Conservation (phyloP, 2,888 invertebrate species). For the Diarsia dahlii region DNA sequence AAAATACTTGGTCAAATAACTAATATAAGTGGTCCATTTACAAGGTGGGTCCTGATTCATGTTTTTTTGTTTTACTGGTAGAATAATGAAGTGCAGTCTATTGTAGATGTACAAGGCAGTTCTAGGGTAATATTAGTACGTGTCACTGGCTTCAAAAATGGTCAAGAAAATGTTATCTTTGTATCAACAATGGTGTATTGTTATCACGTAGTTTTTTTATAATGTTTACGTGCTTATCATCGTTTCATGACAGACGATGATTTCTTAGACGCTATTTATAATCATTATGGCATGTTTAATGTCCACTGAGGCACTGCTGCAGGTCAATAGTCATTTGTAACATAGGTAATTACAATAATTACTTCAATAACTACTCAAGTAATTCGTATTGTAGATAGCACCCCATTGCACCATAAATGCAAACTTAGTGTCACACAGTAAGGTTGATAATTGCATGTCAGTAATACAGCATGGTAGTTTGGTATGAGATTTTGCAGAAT, state of each 20-base stretch:
- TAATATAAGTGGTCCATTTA: conserved; percentile 98
- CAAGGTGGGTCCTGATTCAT: conserved; percentile 93
- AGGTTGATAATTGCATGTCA: conserved; percentile 42
- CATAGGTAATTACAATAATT: conserved; percentile 13
- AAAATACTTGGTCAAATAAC: conserved; percentile 97
- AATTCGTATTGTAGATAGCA: conserved; percentile 9
- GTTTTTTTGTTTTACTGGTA: conserved; percentile 69
- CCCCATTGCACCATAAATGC: conserved; percentile 1
- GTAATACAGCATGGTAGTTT: conserved; percentile 17
- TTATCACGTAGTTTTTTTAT: conserved; percentile 71
- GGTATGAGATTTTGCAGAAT: conserved; percentile 33
- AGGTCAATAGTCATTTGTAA: conserved; percentile 18
- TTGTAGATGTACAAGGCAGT: conserved; percentile 3
- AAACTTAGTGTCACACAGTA: conserved; percentile 10
- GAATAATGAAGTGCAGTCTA: conserved; percentile 5
- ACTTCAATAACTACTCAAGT: conserved; percentile 9
- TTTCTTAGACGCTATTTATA: conserved; percentile 36
- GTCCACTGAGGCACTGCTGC: conserved; percentile 23
- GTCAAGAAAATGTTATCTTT: conserved; percentile 63
- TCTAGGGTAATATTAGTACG: conserved; percentile 6
- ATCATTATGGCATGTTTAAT: conserved; percentile 24
- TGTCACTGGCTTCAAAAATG: conserved; percentile 25
- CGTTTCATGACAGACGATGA: conserved; percentile 43
- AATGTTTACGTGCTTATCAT: conserved; percentile 80
- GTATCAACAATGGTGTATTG: conserved; percentile 77